phyloP scores from a whole-genome alignment of 2,888 invertebrate genomes.

The Lepidochrysops patricia region DNA sequence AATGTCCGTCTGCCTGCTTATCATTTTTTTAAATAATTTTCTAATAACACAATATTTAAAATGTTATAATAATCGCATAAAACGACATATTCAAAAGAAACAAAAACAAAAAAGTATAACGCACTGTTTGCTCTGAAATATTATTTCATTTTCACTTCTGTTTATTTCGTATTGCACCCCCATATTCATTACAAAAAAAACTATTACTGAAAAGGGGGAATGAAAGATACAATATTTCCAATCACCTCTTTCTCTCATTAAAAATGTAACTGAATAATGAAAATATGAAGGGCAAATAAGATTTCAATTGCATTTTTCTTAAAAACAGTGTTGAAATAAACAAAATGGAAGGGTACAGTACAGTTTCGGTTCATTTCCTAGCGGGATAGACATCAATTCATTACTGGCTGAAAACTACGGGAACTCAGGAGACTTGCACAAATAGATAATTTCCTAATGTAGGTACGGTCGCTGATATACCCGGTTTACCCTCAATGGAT shows the following conservation, averaged over 20 bases:
- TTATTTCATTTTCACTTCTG: no score
- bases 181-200: not conserved
- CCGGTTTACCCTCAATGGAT: not conserved
- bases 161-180: not conserved
- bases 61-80: no score
- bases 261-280: no score
- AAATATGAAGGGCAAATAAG: not conserved
- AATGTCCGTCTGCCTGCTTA: no score
- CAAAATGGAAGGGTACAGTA: not conserved
- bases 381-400: conserved; percentile 25
- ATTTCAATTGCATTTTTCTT: not conserved
- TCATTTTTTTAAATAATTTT: no score
- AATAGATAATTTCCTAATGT: conserved; percentile 28
- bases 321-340: not conserved
- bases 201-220: not conserved
- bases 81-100: no score
- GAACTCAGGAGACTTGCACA: conserved; percentile 25
- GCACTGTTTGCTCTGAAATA: no score
- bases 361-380: conserved; percentile 14
- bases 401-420: conserved; percentile 25
- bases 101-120: no score
- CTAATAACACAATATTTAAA: no score
- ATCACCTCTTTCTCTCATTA: not conserved
- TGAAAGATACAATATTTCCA: not conserved
- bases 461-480: conserved; percentile 11